Base-by-base conservation (phyloP, 2,797 vertebrate genomes). In the Neosilurus mollespiculum region DNA sequence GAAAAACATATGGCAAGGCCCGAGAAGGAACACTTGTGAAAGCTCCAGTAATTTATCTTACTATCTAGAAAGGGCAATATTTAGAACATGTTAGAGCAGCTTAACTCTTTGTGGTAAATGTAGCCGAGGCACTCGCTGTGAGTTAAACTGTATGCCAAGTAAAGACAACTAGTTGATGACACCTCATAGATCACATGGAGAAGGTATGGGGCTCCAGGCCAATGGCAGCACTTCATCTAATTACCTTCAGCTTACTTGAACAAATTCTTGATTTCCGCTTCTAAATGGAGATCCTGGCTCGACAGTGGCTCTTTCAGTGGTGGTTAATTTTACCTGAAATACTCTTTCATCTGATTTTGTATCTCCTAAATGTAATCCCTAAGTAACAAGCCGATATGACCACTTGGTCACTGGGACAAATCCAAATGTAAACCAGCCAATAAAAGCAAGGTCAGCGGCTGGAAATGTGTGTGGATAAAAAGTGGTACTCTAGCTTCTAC, bases 401-500 rank as follows among this genome's bases (percentile, higher is more conserved):
- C 86, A 85, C 70, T 80, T 85, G 30, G 30, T 30, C 30, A 30
- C 22, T 80, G 85, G 82, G 75, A 79, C 59, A 80, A 79, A 43
- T 43, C 87, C 90, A 87, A 86, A 89, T 78, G 71, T n/a, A 22
- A 77, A 66, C 86, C 58, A 62, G 86, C 83, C 69, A 83, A 83
- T 54, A 81, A 37, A 80, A 86, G 88, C 53, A 65, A 72, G 85
- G 89, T 91, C 87, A 87, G 83, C n/a, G 37, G 49, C 59, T 86
- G 34, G 65, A 82, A 79, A 83, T 64, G 62, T 81, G 67, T 85
- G 80, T 81, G 77, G 78, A 56, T 66, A 72, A 86, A 82, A 80
- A 78, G 79, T 92, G 91, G 89, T 90, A 26, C 91, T 92, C 92
- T 91, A 91, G 88, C 89, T 90, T 88, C 87, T 90, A 92, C 89